Base-by-base conservation (phyloP, 2,888 invertebrate genomes). In the Drosophila monieri region DNA sequence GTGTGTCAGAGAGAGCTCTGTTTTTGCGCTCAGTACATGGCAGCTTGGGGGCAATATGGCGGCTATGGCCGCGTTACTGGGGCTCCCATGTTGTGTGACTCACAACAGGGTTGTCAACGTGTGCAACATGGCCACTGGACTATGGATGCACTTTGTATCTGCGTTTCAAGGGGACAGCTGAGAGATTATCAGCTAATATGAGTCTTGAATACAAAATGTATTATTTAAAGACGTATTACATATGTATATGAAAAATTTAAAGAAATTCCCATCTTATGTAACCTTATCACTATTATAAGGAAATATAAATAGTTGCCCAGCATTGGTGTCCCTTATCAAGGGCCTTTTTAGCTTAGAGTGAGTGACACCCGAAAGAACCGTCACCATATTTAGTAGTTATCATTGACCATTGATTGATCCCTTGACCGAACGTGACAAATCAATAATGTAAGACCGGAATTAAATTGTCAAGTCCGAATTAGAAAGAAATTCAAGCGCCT, bases 21-120 rank as follows among this genome's bases (percentile, higher is more conserved):
- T 61, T 77, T 88, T 88, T 88, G 81, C 88, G 83, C 88, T 84
- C 85, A 74, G 55, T 73, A 75, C 43, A 88, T 86, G 85, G 84
- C 78, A 76, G 59, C 60, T 65, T 18, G 5, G 35, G 15, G 54
- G 57, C 86, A 89, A 89, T 67, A 89, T 89, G 89, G 89, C 89
- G 66, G 88, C 87, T 47, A 21, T 56, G 73, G 48, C 76, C 66
- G 32, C 32, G 49, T 62, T 80, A 25, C 67, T 78, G 49, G 76
- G 58, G 46, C 57, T 67, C 64, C 67, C 73, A 48, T 10, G 18
- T 56, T 76, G 77, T 80, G 81, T 81, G 70, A n/a, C n/a, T 85
- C 83, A 85, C 59, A 2, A 14, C 54, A 81, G 81, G 57, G 81
- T 77, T 78, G 55, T 59, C 78, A 76, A n/a, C 52, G 39, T 21